Evolutionary conservation across 2,797 vertebrate genomes (phyloP).

Genomic region (Falco columbarius): DNA sequence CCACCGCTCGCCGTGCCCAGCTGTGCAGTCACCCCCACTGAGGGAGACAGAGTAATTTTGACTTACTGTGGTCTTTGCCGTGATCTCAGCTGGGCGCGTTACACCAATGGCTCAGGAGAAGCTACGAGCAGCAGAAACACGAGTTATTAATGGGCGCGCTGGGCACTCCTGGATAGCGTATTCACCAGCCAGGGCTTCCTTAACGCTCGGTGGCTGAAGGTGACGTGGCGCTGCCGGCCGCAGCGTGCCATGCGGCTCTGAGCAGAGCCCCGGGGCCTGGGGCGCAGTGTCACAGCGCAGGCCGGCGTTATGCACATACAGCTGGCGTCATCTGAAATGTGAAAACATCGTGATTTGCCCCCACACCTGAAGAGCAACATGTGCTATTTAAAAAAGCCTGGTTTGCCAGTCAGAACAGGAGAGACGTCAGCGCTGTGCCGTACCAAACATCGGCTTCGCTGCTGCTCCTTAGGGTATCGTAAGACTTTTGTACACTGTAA

Average conservation of each 20-base stretch:
- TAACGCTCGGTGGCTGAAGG: too few relatives aligned
- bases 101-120: accelerated
- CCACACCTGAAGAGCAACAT: too few relatives aligned
- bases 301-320: background rate
- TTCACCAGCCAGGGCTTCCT: background rate
- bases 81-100: accelerated
- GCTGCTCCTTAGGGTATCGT: accelerated
- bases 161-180: accelerated
- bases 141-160: accelerated
- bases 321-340: background rate
- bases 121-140: background rate
- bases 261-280: too few relatives aligned
- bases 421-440: background rate
- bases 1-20: too few relatives aligned
- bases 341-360: background rate
- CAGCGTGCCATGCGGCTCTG: too few relatives aligned
- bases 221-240: too few relatives aligned
- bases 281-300: too few relatives aligned
- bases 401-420: background rate
- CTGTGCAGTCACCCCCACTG: accelerated
- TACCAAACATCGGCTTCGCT: background rate
- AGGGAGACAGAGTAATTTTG: background rate
- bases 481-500: background rate
- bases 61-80: background rate
- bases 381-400: background rate